Percentiles rank a stretch among this genome's conserved stretches.
Conservation (phyloP, 1,140 invertebrate species). For the Ips nitidus region DNA sequence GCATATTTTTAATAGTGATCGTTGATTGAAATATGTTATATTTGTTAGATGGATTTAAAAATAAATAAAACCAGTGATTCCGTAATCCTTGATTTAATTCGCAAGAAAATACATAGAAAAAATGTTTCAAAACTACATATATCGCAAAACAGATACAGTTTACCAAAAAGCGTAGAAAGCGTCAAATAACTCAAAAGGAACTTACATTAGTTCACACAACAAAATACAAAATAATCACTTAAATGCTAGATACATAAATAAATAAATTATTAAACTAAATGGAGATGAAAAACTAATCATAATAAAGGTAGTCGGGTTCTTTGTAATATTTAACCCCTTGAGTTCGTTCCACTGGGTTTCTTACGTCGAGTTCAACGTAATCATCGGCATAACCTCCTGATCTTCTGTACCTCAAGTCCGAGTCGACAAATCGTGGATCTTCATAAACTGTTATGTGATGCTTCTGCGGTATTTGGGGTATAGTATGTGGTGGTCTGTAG, state of each 20-base stretch:
- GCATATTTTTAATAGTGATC: too few relatives aligned
- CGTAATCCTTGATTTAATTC: too few relatives aligned
- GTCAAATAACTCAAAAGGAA: too few relatives aligned
- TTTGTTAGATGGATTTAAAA: too few relatives aligned
- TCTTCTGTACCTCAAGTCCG: constrained; percentile 48
- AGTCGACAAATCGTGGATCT: constrained; percentile 57
- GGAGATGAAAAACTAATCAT: constrained; percentile 18
- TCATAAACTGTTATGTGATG: constrained; percentile 45
- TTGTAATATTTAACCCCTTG: constrained; percentile 33
- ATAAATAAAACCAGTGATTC: too few relatives aligned
- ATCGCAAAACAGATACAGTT: too few relatives aligned
- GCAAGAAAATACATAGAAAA: too few relatives aligned
- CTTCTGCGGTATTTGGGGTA: constrained; percentile 12
- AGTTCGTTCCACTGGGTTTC: constrained; percentile 36
- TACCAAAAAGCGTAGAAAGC: too few relatives aligned
- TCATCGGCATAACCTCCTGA: constrained; percentile 40
- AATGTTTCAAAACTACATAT: too few relatives aligned
- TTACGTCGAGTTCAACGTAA: constrained; percentile 39
- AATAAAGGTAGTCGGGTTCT: constrained; percentile 36
- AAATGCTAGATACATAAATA: not conserved
- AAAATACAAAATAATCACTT: too few relatives aligned
- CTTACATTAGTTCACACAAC: too few relatives aligned
- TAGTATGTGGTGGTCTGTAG: constrained; percentile 8
- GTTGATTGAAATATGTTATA: too few relatives aligned
- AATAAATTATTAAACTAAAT: constrained; percentile 1